Evolutionary conservation across 2,113 vertebrate species (phyloP).

Genomic region (Menura novaehollandiae): DNA sequence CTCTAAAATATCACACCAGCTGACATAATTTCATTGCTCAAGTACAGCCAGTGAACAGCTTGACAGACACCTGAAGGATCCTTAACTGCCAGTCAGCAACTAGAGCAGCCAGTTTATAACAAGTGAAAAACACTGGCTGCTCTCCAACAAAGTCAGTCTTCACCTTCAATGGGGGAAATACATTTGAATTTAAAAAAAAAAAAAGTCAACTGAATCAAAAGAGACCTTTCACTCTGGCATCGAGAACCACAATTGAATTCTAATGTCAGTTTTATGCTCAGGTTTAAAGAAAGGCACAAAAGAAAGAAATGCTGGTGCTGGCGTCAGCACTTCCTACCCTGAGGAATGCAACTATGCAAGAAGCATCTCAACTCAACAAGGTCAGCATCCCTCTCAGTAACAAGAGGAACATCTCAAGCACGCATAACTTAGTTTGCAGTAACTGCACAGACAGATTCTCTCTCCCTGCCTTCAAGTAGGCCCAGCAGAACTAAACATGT

Average conservation of each 20-base stretch:
- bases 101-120: neutral
- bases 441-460: neutral
- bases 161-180: neutral
- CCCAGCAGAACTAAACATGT: neutral
- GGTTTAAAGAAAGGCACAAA: neutral
- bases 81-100: neutral
- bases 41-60: neutral
- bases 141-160: neutral
- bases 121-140: neutral
- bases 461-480: neutral
- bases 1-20: neutral
- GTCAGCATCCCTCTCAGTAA: neutral
- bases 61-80: constrained; percentile 22
- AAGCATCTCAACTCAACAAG: neutral
- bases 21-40: neutral
- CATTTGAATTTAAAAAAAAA: neutral
- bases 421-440: neutral
- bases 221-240: neutral
- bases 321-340: neutral
- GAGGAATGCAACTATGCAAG: neutral
- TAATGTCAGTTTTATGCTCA: neutral
- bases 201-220: neutral
- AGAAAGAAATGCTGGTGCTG: neutral
- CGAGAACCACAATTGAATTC: neutral
- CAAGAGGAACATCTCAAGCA: neutral